These are phyloP conservation scores for Gnathonemus longibarbis DNA, from an alignment of 2,113 vertebrate species.

Conservation along the genomic window DNA sequence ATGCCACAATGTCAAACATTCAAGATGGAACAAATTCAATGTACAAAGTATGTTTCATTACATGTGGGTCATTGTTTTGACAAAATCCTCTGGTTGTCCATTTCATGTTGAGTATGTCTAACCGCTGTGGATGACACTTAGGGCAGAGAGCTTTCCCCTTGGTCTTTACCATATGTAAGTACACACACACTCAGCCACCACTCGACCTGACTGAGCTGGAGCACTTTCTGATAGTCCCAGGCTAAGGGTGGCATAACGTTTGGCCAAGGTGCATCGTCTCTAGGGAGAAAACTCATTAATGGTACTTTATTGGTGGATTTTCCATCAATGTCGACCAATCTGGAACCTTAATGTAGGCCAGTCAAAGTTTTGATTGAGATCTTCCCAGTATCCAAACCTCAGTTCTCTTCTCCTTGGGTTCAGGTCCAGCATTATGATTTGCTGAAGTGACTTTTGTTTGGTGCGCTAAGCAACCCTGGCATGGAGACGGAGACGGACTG, in stretches of 20 bases:
- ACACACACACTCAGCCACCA: not conserved
- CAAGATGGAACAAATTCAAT: not conserved
- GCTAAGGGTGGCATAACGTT: not conserved
- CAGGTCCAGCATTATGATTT: not conserved
- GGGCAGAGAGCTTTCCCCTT: not conserved
- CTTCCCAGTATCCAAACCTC: not conserved
- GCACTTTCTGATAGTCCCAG: not conserved
- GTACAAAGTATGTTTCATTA: not conserved
- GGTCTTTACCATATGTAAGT: not conserved
- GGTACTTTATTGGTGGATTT: not conserved
- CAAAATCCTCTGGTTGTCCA: not conserved
- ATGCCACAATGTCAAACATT: not conserved
- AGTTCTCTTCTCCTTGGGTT: not conserved
- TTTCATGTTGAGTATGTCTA: not conserved
- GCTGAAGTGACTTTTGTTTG: not conserved
- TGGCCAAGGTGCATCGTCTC: not conserved
- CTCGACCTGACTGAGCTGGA: not conserved
- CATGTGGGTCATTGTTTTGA: not conserved
- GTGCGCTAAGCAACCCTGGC: not conserved
- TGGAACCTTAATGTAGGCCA: not conserved
- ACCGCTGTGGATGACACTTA: not conserved
- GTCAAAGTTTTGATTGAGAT: not conserved
- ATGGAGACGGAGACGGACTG: not conserved
- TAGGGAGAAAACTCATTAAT: not conserved
- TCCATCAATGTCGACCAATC: not conserved